Evolutionary conservation across 2,888 invertebrate genomes (phyloP).

Genomic region (Oithona nana): DNA sequence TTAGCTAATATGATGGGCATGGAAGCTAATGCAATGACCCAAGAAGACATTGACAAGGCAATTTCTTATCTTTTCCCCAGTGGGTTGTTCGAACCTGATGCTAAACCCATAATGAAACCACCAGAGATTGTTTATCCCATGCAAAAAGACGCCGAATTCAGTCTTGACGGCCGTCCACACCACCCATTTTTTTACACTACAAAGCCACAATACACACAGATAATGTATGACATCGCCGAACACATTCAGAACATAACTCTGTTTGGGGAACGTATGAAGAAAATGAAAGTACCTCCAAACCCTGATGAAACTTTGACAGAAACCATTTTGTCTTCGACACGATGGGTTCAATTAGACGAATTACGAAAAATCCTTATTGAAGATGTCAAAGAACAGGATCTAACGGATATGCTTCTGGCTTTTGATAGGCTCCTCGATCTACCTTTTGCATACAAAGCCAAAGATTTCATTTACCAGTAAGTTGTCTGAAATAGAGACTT

Average conservation of each 20-base stretch:
- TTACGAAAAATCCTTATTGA: conserved; percentile 47
- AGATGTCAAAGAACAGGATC: conserved; percentile 35
- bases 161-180: conserved; percentile 68
- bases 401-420: conserved; percentile 46
- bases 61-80: conserved; percentile 91
- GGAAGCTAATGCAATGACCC: conserved; percentile 68
- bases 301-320: not conserved
- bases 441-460: conserved; percentile 47
- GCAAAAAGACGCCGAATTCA: conserved; percentile 72
- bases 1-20: conserved; percentile 98
- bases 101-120: conserved; percentile 72
- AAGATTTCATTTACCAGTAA: conserved; percentile 51
- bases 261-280: conserved; percentile 8
- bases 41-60: conserved; percentile 44
- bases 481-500: too few relatives aligned
- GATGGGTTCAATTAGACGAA: conserved; percentile 46
- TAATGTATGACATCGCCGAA: conserved; percentile 31
- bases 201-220: conserved; percentile 60
- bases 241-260: not conserved
- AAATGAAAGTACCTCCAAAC: not conserved
- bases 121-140: conserved; percentile 37
- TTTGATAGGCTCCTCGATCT: conserved; percentile 49
- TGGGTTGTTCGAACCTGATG: conserved; percentile 61
- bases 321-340: conserved; percentile 27
- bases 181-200: conserved; percentile 82